Evolutionary conservation across 1,140 invertebrate genomes (phyloP).

Genomic region (Hylyphantes graminicola): DNA sequence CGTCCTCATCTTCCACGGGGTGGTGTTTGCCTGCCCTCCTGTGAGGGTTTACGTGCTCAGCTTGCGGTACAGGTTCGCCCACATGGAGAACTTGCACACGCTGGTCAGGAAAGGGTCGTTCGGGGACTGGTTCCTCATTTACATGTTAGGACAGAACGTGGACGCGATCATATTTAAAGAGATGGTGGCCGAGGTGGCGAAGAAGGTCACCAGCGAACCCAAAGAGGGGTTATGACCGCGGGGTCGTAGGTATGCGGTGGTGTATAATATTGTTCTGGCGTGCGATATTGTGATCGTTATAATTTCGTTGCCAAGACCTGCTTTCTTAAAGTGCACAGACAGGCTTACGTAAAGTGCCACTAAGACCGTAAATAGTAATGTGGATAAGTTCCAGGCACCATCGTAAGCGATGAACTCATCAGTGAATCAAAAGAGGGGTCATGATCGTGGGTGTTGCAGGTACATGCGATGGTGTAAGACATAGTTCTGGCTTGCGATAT

Average conservation of each 20-base stretch:
- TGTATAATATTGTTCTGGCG: constrained; percentile 24
- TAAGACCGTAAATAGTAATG: too few species aligned
- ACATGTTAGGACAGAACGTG: constrained; percentile 94
- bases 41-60: constrained; percentile 90
- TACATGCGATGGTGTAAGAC: constrained; percentile 10
- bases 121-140: constrained; percentile 95
- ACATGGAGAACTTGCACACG: constrained; percentile 88
- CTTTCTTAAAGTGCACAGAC: too few species aligned
- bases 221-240: constrained; percentile 61
- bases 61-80: constrained; percentile 85
- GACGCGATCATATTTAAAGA: constrained; percentile 93
- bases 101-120: constrained; percentile 90
- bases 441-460: constrained; percentile 24
- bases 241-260: background rate
- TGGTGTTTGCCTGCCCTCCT: constrained; percentile 81
- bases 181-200: constrained; percentile 90
- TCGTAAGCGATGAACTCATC: constrained; percentile 82
- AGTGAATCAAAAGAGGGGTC: constrained; percentile 62
- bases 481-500: too few species aligned
- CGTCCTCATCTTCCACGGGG: constrained; percentile 80
- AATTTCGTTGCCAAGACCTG: too few species aligned
- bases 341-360: too few species aligned
- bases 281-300: too few species aligned
- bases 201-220: constrained; percentile 73
- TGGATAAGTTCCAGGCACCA: constrained; percentile 74